Base-by-base conservation (phyloP, 92 coral and sea anemone species). In the Chrysogorgia sp. region DNA sequence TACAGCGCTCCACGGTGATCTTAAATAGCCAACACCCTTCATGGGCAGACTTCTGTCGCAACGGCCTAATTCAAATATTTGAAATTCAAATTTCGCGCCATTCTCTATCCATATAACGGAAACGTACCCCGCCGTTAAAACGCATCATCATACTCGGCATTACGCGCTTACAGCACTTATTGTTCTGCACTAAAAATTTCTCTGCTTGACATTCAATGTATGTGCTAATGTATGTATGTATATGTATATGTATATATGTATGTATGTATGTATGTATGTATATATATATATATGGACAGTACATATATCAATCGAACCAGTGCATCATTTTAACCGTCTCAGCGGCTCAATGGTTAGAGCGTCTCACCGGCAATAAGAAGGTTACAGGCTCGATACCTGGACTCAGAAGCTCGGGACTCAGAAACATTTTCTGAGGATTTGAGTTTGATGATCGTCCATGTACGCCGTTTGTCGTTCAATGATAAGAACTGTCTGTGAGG, bases 61-160 rank as follows among this genome's bases (percentile, higher is more conserved):
- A 57, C 29, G 34, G 23, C 2, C 63, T 8, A 32, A 53, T 72
- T 55, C 79, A 72, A 72, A 53, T 31, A 53, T 72, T 72, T 52
- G 22, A 71, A 71, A 45, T 69, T 69, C 60, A 71, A 71, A 71
- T 28, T 40, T 72, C 65, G 63, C 79, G 79, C 79, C 65, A 57
- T 3, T 13, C 31, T 3, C 31, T 57, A 23, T 14, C 63, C n/a
- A 15, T 7, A 57, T 57, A 57, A 23, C 63, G 63, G 53, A 47
- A 6, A 15, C 15, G 23, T 23, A 57, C 9, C 63, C 63, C 63
- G 63, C 63, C 23, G 63, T n/a, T n/a, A n/a, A n/a, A n/a, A n/a
- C n/a, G n/a, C n/a, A n/a, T n/a, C n/a, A 3, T 23, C 63, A 14
- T 3, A 7, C 7, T 57, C 63, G 23, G 23, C 17, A 23, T 57